Percentiles rank a stretch among this genome's conserved stretches.
Evolutionary conservation across 53 echinoderm and acorn worm genomes (phyloP).

Genomic region (Pentamera pediparva): DNA sequence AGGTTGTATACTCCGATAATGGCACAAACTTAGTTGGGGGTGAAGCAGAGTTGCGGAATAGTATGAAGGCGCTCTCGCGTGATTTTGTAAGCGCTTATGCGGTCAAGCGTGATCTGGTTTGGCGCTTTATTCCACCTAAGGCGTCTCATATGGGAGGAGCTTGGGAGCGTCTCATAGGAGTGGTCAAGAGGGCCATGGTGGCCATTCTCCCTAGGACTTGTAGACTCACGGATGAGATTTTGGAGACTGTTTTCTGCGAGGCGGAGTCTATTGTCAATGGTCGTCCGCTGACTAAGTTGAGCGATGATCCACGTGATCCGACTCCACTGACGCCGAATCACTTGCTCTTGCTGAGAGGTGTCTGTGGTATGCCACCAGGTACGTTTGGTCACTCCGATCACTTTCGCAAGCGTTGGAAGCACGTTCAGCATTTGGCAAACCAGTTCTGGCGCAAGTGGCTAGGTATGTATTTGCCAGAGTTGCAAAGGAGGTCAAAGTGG

Average conservation of each 20-base stretch:
- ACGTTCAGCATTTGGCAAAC: conserved; percentile 22
- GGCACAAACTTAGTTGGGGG: conserved; percentile 34
- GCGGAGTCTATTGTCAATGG: conserved; percentile 40
- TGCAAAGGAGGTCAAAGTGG: conserved; percentile 38
- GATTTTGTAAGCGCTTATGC: not conserved
- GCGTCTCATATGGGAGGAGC: conserved; percentile 41
- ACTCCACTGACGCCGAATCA: not conserved
- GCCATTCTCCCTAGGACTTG: conserved; percentile 37
- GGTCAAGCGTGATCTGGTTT: conserved; percentile 4
- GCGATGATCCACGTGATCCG: conserved; percentile 10
- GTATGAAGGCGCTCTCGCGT: not conserved
- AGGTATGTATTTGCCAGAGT: conserved; percentile 21
- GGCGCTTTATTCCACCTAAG: conserved; percentile 24
- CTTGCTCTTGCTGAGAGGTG: conserved; percentile 38
- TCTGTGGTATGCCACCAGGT: conserved; percentile 9
- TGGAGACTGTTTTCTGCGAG: conserved; percentile 43
- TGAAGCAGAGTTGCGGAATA: not conserved
- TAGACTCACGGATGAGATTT: conserved; percentile 37
- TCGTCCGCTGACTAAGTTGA: conserved; percentile 27
- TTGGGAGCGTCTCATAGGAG: conserved; percentile 34
- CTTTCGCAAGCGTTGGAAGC: conserved; percentile 23
- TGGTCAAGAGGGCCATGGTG: conserved; percentile 29
- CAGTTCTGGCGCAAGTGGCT: conserved; percentile 7
- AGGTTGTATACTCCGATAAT: conserved; percentile 37
- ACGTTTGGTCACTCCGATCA: not conserved